Base-by-base conservation (phyloP, 2,888 invertebrate species). In the Hedya salicella region DNA sequence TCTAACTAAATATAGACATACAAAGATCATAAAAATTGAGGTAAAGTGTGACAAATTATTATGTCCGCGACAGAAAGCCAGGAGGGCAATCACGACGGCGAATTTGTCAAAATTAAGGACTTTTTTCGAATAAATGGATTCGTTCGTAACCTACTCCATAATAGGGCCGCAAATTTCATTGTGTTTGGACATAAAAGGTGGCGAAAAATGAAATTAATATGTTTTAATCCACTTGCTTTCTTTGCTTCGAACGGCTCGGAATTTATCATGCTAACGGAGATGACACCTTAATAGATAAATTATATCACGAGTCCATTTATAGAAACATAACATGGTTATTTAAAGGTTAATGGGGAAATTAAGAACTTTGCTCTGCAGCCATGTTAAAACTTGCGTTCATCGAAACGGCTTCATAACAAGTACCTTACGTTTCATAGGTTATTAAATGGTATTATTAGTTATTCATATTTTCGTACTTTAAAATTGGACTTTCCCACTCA, bases 11-110 rank as follows among this genome's bases (percentile, higher is more conserved):
- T 74, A 79, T 72, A 73, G 69, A 66, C 70, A 65, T 70, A 74
- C 73, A 73, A 74, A 76, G 65, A 75, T 71, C 70, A 78, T 78
- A 78, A 80, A 80, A 81, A 81, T 77, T 71, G 70, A 72, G 73
- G 69, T 72, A 84, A 84, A 86, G 85, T 85, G 78, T 81, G 80
- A 86, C 79, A 84, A 80, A 85, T 83, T 80, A 80, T 81, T 78
- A 76, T 79, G 73, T 71, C 74, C 74, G 70, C 68, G 71, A 72
- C 70, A 71, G 62, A 70, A 72, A 70, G 71, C 71, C 61, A 69
- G 70, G 54, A 64, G 61, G 65, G 66, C 69, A 66, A 71, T 65
- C 60, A 70, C 65, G 62, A 49, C 17, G 42, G 65, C 6, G 56
- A 66, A 66, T 66, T 66, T 66, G 54, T 66, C 66, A 66, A 66